Evolutionary conservation across 2,113 vertebrate species (phyloP), one percentile per base, ranked within the genome.

Genomic region (Nannospalax galili): DNA sequence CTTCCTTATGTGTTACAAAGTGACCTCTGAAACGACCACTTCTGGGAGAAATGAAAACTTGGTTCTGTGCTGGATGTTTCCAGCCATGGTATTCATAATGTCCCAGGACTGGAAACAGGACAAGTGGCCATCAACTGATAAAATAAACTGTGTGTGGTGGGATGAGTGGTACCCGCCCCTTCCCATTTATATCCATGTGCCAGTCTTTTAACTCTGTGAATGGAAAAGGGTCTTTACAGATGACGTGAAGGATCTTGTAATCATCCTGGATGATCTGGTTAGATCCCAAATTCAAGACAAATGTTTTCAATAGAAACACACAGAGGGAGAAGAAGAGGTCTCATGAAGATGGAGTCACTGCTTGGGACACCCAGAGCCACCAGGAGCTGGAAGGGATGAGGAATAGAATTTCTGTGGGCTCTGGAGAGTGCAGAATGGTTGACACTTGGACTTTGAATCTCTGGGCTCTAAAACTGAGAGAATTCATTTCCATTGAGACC

Each of bases 281-380:
- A 20, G n/a, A n/a, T 15, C 32, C 42, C 24, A 10, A 65, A 60
- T 62, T 22, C 67, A 75, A 7, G 65, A 60, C 88, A 73, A 22
- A 42, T 60, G 42, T 48, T 24, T 58, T 73, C 16, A 30, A 10
- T 65, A 56, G 15, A 56, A 28, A 62, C 15, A 40, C 32, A 19
- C 4, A n/a, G 42, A 28, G 45, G 24, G 15, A 58, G 74, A 48
- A 58, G 74, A 48, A 22, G 20, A 19, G 64, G 15, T 52, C 16
- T 7, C 0, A 0, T 1, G 40, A 9, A 19, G 30, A 20, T 3
- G 0, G 28, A 62, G 30, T 12, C 22, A 11, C 52, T 20, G 37
- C 15, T 5, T 0, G 56, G 56, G 73, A 15, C 3, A 4, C 28
- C 73, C 3, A 35, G 80, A 5, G 20, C 45, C 45, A 9, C 40